phyloP scores from a whole-genome alignment of 2,797 vertebrate genomes.

The Rhyacichthys aspro region DNA sequence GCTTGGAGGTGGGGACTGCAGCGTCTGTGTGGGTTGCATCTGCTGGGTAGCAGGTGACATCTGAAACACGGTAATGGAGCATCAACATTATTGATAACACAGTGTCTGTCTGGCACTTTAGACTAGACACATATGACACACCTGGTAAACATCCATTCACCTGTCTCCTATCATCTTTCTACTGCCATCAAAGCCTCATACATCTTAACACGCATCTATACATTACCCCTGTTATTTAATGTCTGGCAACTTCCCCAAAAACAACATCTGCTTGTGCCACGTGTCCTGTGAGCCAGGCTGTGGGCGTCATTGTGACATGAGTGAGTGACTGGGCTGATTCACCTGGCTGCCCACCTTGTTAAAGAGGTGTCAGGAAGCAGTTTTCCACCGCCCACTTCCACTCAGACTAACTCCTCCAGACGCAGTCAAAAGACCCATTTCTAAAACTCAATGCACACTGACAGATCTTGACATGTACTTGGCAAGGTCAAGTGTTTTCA shows the following conservation, averaged over 20 bases:
- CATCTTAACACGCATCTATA: conserved; percentile 63
- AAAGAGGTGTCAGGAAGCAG: conserved; percentile 80
- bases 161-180: conserved; percentile 55
- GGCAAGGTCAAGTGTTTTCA: conserved; percentile 75
- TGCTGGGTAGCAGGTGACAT: conserved; percentile 95
- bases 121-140: conserved; percentile 41
- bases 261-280: conserved; percentile 76
- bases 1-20: conserved; percentile 91
- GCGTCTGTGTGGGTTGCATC: conserved; percentile 96
- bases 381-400: conserved; percentile 81
- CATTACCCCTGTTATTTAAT: conserved; percentile 64
- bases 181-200: conserved; percentile 35
- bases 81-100: conserved; percentile 19
- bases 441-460: conserved; percentile 56
- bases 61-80: conserved; percentile 67
- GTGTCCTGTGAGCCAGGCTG: conserved; percentile 43
- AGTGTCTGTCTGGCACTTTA: conserved; percentile 15
- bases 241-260: conserved; percentile 72
- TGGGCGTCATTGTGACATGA: conserved; percentile 61
- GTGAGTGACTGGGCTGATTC: conserved; percentile 75
- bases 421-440: conserved; percentile 71
- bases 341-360: conserved; percentile 76
- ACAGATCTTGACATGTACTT: conserved; percentile 77
- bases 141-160: conserved; percentile 58
- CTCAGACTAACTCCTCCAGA: conserved; percentile 72